These are phyloP conservation scores for Lacerta bilineata DNA, from an alignment of 2,797 vertebrate species.

Conservation along the genomic window DNA sequence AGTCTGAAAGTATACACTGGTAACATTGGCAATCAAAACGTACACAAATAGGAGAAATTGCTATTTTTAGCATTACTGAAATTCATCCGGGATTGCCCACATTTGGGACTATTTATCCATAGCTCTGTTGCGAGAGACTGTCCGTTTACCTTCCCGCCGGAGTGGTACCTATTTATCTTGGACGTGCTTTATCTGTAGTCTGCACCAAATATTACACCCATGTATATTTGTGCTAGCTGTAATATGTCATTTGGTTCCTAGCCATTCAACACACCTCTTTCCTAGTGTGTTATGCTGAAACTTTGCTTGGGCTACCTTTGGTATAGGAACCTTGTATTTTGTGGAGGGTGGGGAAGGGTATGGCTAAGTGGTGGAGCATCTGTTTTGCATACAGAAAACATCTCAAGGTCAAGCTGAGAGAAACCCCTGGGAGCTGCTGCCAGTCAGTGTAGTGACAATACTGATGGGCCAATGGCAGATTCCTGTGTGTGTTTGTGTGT, in stretches of 20 bases:
- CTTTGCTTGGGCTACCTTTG: neutral
- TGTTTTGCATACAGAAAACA: too few relatives aligned
- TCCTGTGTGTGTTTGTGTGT: neutral
- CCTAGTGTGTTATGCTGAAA: neutral
- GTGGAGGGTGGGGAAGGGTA: too few relatives aligned
- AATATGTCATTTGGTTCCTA: neutral
- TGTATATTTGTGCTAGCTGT: too few relatives aligned
- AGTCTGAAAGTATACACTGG: neutral
- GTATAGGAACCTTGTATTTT: neutral
- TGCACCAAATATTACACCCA: neutral
- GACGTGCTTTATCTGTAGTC: neutral
- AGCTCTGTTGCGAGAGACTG: too few relatives aligned
- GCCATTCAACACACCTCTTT: neutral
- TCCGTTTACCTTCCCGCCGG: too few relatives aligned
- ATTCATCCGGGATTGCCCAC: neutral
- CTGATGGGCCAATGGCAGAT: too few relatives aligned
- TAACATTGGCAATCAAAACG: neutral
- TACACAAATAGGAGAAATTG: neutral
- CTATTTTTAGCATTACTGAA: neutral
- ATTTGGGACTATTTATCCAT: neutral
- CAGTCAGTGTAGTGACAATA: too few relatives aligned
- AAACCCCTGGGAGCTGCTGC: too few relatives aligned
- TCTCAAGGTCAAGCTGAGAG: too few relatives aligned
- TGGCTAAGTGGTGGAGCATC: too few relatives aligned
- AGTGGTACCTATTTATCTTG: too few relatives aligned